These are phyloP conservation scores for Istiophorus platypterus DNA, from an alignment of 2,113 vertebrate species.

Conservation along the genomic window DNA sequence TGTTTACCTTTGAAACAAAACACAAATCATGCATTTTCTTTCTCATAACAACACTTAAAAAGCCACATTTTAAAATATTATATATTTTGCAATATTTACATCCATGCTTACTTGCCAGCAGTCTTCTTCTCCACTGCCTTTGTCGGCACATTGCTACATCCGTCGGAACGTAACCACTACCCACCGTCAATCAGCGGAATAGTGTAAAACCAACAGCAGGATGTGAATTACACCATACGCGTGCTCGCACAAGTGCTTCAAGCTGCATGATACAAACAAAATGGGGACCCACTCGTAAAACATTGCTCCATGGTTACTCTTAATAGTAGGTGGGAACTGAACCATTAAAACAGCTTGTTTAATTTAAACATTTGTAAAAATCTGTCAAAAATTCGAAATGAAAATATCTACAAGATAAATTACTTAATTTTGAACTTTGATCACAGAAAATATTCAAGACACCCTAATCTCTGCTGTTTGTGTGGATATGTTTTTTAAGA, in stretches of 20 bases:
- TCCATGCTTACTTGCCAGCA: background rate
- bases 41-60: background rate
- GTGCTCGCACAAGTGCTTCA: background rate
- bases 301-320: too few relatives aligned
- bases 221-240: constrained; percentile 4
- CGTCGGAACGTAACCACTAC: background rate
- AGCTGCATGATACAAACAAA: constrained; percentile 1
- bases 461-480: background rate
- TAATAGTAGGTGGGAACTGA: background rate
- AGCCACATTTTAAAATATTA: background rate
- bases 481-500: background rate
- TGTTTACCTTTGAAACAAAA: background rate
- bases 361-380: constrained; percentile 22
- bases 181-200: background rate
- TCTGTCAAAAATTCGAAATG: background rate
- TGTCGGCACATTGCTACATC: background rate
- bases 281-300: background rate
- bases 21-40: background rate
- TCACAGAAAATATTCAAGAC: background rate
- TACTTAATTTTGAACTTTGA: background rate
- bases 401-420: background rate
- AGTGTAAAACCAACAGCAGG: constrained; percentile 11
- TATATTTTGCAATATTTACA: constrained; percentile 10
- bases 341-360: constrained; percentile 2
- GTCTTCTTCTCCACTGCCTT: background rate